Evolutionary conservation across 1,140 invertebrate genomes (phyloP), one percentile per base, ranked within the genome.

Genomic region (Daktulosphaira vitifoliae): DNA sequence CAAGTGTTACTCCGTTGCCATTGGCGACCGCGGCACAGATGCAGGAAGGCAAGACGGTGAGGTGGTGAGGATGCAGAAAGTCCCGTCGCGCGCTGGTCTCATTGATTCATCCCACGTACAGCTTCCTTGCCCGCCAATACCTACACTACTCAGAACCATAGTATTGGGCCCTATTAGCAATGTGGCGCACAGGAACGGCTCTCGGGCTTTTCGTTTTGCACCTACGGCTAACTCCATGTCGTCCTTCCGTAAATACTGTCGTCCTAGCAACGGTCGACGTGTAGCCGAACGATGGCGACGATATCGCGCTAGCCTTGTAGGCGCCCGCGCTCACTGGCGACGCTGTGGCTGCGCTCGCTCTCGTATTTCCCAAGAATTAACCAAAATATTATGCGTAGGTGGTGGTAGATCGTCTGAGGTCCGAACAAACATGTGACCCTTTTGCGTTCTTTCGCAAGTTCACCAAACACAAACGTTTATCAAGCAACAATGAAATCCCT

Each of bases 81-180:
- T 59, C 56, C 25, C 56, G 20, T 33, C 56, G 38, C 38, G n/a
- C 20, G 23, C 22, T 11, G 56, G 25, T 62, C 56, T 62, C 56
- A 62, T 62, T 62, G 56, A 62, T 62, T 62, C 56, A 62, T 62
- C 56, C 29, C 56, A 39, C 56, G 42, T 48, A 25, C 26, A 23
- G 42, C 25, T 13, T 25, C 4, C 25, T n/a, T 39, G 26, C 4
- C 18, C 38, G 38, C 29, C 18, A n/a, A n/a, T n/a, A n/a, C n/a
- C n/a, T n/a, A n/a, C n/a, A n/a, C n/a, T n/a, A n/a, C n/a, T n/a
- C n/a, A n/a, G n/a, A n/a, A n/a, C 33, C 25, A 7, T 2, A 25
- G 13, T 6, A 6, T 33, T 29, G 29, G 20, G 37, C 22, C 29
- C 52, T 29, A 52, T 52, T 52, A 52, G 50, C 18, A 29, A 18